Evolutionary conservation across 2,113 vertebrate species (phyloP).

Genomic region (Campylorhamphus procurvoides): DNA sequence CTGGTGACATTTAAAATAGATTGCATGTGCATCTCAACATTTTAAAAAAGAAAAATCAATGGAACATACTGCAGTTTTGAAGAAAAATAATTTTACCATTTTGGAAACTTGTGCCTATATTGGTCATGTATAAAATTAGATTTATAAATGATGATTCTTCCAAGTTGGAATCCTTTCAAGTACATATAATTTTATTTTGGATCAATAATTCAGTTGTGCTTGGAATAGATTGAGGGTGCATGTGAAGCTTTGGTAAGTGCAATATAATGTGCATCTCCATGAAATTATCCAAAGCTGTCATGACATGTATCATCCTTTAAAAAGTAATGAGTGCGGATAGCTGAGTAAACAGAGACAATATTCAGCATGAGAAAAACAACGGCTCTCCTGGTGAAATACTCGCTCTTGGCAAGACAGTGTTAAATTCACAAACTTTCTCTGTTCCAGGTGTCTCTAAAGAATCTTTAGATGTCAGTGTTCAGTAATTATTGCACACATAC

Average conservation of each 20-base stretch:
- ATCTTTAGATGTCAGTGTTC: conserved; percentile 50
- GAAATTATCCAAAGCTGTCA: conserved; percentile 73
- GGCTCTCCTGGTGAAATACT: background rate
- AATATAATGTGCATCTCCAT: conserved; percentile 55
- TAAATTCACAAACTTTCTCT: conserved; percentile 67
- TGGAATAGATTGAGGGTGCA: conserved; percentile 17
- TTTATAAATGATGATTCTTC: conserved; percentile 48
- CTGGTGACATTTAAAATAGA: conserved; percentile 33
- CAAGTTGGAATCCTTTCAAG: conserved; percentile 48
- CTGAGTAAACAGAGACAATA: background rate
- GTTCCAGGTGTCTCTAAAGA: conserved; percentile 33
- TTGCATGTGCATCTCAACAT: background rate
- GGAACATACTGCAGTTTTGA: conserved; percentile 11
- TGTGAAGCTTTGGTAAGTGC: conserved; percentile 16
- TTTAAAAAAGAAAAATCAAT: conserved; percentile 37
- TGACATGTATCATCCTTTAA: conserved; percentile 76
- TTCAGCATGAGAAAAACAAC: background rate
- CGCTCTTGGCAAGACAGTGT: conserved; percentile 78
- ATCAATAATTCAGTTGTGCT: conserved; percentile 55
- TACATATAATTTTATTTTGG: conserved; percentile 33
- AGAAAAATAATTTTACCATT: conserved; percentile 37
- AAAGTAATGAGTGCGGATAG: conserved; percentile 66
- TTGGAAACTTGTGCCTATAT: conserved; percentile 38
- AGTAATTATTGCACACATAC: conserved; percentile 32
- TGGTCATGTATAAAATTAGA: conserved; percentile 50